Evolutionary conservation across 2,797 vertebrate genomes (phyloP), one percentile per base, ranked within the genome.

Genomic region (Lepus oiostolus): DNA sequence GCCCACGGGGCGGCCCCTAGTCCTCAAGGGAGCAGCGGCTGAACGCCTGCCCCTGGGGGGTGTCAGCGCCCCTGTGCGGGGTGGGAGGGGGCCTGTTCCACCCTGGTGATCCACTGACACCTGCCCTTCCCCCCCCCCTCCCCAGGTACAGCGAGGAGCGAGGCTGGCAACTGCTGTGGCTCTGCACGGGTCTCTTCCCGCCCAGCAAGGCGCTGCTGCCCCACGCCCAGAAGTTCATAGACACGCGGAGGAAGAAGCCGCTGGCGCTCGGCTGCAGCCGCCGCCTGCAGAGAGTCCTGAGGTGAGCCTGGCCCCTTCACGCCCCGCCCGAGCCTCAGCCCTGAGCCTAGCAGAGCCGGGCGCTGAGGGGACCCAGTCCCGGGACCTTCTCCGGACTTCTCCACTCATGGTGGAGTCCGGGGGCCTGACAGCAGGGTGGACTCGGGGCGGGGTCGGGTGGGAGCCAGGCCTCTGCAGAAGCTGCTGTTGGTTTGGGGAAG

Each of bases 151-250:
- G 99, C 0, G 54, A 99, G 88, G 99, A 99, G 96, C 98, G 98
- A 84, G 99, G 99, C 93, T 99, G 99, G 99, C 99, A 99, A 98
- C 98, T 99, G 85, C 98, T 99, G 38, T 99, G 99, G 99, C 99
- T 99, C 38, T 99, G 99, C 97, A 99, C 99, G 0, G 99, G 99
- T 68, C 98, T 99, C 90, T 99, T 99, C 93, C 98, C 99, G 0
- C 99, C 99, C 1, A 98, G 99, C 95, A 99, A 99, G 94, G 89
- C 97, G 0, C 98, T 99, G 84, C 98, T 99, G 87, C 99, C 98
- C 84, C 99, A 99, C 0, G 77, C 98, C n/a, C 99, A 99, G 98
- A 99, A 99, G 65, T 99, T 99, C 97, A 97, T 99, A 47, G 99
- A 99, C 97, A 98, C 99, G 0, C 98, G 99, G 0, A 98, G 98